These are phyloP conservation scores for Darevskia mixta DNA, from an alignment of 2,797 vertebrate species.

Conservation along the genomic window DNA sequence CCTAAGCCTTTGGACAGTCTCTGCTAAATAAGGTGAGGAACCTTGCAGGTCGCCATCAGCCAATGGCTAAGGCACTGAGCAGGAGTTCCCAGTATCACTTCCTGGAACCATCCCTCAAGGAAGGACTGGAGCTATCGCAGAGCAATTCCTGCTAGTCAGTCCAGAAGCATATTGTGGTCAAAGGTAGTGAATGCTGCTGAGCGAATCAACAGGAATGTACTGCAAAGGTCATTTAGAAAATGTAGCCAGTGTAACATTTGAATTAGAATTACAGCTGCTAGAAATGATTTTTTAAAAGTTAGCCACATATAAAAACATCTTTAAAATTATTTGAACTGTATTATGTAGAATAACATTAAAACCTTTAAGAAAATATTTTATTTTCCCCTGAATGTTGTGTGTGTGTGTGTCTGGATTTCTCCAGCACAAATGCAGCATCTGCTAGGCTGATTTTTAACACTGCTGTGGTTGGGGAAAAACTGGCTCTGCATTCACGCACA, in stretches of 20 bases:
- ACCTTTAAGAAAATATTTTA: not conserved
- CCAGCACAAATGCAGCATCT: conserved; percentile 35
- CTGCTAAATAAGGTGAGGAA: too few species aligned
- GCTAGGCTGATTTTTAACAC: conserved; percentile 41
- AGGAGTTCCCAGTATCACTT: too few species aligned
- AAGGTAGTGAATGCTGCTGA: not conserved
- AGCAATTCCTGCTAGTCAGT: not conserved
- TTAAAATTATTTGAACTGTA: conserved; percentile 28
- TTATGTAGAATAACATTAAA: conserved; percentile 4
- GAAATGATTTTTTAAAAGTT: not conserved
- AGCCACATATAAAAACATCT: not conserved
- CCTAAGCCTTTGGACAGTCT: too few species aligned
- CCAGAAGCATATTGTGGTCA: not conserved
- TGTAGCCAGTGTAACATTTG: not conserved
- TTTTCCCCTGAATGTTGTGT: not conserved
- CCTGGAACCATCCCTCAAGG: too few species aligned
- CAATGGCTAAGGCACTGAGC: too few species aligned
- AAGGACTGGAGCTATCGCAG: too few species aligned
- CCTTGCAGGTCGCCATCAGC: too few species aligned
- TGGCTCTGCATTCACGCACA: conserved; percentile 15
- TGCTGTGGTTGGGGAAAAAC: conserved; percentile 21
- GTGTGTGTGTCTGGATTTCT: conserved; percentile 22
- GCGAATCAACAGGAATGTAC: not conserved
- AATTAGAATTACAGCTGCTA: conserved; percentile 6
- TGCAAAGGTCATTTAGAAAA: not conserved